Base-by-base conservation (phyloP, 1,140 invertebrate genomes). In the Marisa cornuarietis region DNA sequence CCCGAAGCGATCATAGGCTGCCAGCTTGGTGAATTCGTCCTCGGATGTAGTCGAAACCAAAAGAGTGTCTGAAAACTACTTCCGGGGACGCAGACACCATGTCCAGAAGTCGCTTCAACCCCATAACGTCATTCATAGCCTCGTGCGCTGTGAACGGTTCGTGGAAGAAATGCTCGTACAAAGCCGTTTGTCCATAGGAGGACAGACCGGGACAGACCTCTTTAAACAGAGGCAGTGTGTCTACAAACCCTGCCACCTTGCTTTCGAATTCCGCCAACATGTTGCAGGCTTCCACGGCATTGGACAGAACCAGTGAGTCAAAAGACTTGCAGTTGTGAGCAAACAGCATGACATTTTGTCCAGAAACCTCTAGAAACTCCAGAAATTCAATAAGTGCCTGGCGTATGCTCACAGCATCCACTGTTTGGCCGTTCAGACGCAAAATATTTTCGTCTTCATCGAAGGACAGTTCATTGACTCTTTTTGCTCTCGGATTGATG, bases 141-240 rank as follows among this genome's bases (percentile, higher is more conserved):
- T 77, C 76, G 65, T 77, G 76, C 0, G 63, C 42, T 9, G 22
- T 6, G 49, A 10, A 69, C 1, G 52, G 11, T 0, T 54, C 16
- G 0, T 51, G 31, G 16, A 54, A 20, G 65, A 68, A 77, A 51
- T 77, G 65, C 31, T 54, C 7, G 51, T 69, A 68, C 76, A 77
- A 20, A 42, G 49, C 4, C 13, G 3, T 20, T 42, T 49, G 76
- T n/a, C 14, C n/a, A 65, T 77, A 24, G 10, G 26, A 24, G 0
- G 16, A 11, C 10, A 69, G 42, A 6, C 22, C 22, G 2, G n/a
- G 20, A 20, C 26, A 16, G 20, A 66, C 7, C 14, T 69, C 63
- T 14, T 63, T n/a, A 24, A 77, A 77, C 63, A 77, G 51, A 11
- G 76, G 76, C 63, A 77, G 65, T 0, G 76, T 54, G 49, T 77